phyloP scores from a whole-genome alignment of 1,140 invertebrate species.

The Drosophila takahashii region DNA sequence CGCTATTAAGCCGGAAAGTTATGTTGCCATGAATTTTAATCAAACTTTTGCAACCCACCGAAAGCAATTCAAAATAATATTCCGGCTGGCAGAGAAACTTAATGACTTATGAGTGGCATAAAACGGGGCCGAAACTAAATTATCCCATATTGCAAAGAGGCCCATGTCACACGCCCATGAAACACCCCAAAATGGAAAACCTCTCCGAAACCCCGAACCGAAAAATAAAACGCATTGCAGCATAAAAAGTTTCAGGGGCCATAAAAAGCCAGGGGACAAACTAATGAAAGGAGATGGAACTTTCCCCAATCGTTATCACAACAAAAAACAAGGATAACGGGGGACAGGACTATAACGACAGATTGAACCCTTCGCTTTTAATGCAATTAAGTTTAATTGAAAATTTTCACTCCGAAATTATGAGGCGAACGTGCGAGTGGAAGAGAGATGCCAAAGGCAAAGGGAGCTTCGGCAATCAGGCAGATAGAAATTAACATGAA shows the following conservation, averaged over 20 bases:
- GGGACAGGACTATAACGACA: conserved; percentile 66
- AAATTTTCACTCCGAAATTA: conserved; percentile 82
- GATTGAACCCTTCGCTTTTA: conserved; percentile 83
- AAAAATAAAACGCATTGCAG: conserved; percentile 60
- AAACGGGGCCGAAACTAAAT: conserved; percentile 52
- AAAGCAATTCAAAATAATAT: conserved; percentile 58
- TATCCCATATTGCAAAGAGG: conserved; percentile 50
- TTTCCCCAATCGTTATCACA: conserved; percentile 25
- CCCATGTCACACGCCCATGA: conserved; percentile 13
- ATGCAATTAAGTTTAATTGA: conserved; percentile 84
- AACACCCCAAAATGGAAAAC: conserved; percentile 7
- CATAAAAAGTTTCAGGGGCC: conserved; percentile 63
- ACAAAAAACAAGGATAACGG: conserved; percentile 35
- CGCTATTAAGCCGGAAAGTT: conserved; percentile 28
- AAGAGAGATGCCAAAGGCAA: conserved; percentile 11
- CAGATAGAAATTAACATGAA: conserved; percentile 81
- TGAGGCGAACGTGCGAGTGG: conserved; percentile 70
- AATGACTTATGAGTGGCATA: conserved; percentile 56
- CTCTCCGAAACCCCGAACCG: conserved; percentile 3
- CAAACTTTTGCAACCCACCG: conserved; percentile 9
- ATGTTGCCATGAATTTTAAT: conserved; percentile 56
- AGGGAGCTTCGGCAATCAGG: conserved; percentile 62
- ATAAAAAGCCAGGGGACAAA: conserved; percentile 63
- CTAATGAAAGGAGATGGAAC: conserved; percentile 34
- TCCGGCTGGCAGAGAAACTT: conserved; percentile 16